Base-by-base conservation (phyloP, 2,113 vertebrate species). In the Carettochelys insculpta region DNA sequence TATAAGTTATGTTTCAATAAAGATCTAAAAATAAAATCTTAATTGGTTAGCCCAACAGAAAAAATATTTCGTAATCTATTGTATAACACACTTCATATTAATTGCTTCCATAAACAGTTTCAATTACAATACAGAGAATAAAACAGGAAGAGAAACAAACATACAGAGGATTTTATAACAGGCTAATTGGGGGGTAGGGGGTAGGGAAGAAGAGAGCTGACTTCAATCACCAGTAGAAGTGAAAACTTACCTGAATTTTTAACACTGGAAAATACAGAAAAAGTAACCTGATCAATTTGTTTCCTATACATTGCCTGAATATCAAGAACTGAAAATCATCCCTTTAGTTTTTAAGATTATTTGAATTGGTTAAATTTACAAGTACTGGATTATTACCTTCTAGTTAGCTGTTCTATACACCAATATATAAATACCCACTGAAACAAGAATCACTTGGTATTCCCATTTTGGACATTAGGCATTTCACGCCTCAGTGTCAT, bases 101-200 rank as follows among this genome's bases (percentile, higher is more conserved):
- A 92, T 84, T 83, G 92, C 90, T 95, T 93, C 94, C 91, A 95
- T 94, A 96, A 96, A 96, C 89, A 94, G 93, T 94, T 92, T 89
- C 88, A 91, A 90, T 87, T 96, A 93, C 93, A 92, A 95, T 31
- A 68, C 22, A 71, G n/a, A 89, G 92, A 80, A 93, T 94, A 95
- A 97, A 97, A 95, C 90, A 96, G 95, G 95, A 97, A 95, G 93
- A 94, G 92, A 94, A 97, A 96, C 83, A 95, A 92, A 80, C 52
- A 34, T 80, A 87, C 3, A 82, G 95, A 95, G 92, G 88, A 93
- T 41, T 2, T 50, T 65, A 88, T 82, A 89, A 86, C 68, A 53
- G 53, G 8, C 73, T 91, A 82, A 58, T n/a, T n/a, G n/a, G n/a
- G n/a, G n/a, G n/a, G n/a, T n/a, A n/a, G n/a, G n/a, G n/a, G n/a